Percentiles rank a stretch among this genome's conserved stretches.
These are phyloP conservation scores for Drosophila kambysellisi DNA, from an alignment of 2,888 invertebrate species.

Conservation along the genomic window DNA sequence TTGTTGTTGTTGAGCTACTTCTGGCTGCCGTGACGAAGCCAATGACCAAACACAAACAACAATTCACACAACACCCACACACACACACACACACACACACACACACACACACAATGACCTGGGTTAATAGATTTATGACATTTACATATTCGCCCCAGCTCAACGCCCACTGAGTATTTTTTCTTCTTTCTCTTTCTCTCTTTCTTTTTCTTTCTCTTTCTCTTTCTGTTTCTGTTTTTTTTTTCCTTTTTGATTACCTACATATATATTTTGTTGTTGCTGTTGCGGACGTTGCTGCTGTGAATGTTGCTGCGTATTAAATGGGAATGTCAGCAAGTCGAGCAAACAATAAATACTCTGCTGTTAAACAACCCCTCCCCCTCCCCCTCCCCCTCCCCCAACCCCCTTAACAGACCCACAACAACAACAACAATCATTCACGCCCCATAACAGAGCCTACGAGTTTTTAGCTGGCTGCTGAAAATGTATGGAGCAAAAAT, in stretches of 20 bases:
- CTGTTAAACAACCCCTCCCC: neutral
- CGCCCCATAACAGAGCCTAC: neutral
- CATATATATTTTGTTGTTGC: conserved; percentile 40
- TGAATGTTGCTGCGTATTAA: conserved; percentile 51
- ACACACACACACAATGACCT: conserved; percentile 32
- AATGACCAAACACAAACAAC: conserved; percentile 38
- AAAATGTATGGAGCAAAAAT: conserved; percentile 43
- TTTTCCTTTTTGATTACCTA: conserved; percentile 46
- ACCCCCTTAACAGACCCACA: neutral
- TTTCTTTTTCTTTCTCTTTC: neutral
- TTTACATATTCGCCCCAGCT: conserved; percentile 54
- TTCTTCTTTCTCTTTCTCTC: too few relatives aligned
- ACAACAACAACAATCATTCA: conserved; percentile 1
- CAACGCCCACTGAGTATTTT: conserved; percentile 13
- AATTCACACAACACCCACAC: conserved; percentile 10
- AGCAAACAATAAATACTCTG: conserved; percentile 61
- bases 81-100: conserved; percentile 13
- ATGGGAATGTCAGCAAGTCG: conserved; percentile 69
- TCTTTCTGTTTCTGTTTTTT: too few relatives aligned
- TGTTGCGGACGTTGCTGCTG: conserved; percentile 17
- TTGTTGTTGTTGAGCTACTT: conserved; percentile 11
- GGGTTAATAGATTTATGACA: conserved; percentile 65
- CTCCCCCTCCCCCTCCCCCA: neutral
- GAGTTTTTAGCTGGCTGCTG: neutral
- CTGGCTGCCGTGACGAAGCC: conserved; percentile 41